Conservation (phyloP, 1,140 invertebrate genomes). For the Drosophila prosaltans region DNA sequence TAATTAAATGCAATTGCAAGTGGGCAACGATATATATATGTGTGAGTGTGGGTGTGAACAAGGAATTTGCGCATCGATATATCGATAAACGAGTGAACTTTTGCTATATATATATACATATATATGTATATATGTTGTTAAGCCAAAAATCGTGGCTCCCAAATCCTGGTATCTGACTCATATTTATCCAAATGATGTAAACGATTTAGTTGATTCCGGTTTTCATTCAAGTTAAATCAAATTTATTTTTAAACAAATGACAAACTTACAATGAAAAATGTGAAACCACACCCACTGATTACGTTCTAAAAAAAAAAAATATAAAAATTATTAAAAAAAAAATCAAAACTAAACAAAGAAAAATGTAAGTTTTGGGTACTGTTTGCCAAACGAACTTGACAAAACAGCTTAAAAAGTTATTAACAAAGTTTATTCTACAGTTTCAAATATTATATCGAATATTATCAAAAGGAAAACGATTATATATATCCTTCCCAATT, state of each 20-base stretch:
- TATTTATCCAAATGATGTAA: not conserved
- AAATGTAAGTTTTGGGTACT: too few relatives aligned
- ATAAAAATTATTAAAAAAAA: too few relatives aligned
- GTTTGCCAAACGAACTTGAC: too few relatives aligned
- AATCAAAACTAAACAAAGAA: too few relatives aligned
- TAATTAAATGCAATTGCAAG: slow-evolving; percentile 80
- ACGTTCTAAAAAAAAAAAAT: not conserved
- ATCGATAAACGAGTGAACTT: not conserved
- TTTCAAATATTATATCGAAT: too few relatives aligned
- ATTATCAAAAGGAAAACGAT: too few relatives aligned
- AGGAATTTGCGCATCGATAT: not conserved
- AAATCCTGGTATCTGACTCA: not conserved
- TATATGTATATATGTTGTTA: too few relatives aligned
- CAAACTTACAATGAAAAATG: not conserved
- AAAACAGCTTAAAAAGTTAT: too few relatives aligned
- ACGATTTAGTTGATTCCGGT: not conserved
- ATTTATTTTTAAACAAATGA: slow-evolving; percentile 5
- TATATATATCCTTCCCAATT: too few relatives aligned
- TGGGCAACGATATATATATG: slow-evolving; percentile 57
- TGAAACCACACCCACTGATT: not conserved
- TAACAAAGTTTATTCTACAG: too few relatives aligned
- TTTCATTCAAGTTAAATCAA: not conserved
- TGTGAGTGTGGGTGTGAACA: slow-evolving; percentile 28
- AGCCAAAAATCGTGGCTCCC: not conserved
- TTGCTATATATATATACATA: not conserved